These are phyloP conservation scores for Bufotes viridis DNA, from an alignment of 2,797 vertebrate species.

Conservation along the genomic window DNA sequence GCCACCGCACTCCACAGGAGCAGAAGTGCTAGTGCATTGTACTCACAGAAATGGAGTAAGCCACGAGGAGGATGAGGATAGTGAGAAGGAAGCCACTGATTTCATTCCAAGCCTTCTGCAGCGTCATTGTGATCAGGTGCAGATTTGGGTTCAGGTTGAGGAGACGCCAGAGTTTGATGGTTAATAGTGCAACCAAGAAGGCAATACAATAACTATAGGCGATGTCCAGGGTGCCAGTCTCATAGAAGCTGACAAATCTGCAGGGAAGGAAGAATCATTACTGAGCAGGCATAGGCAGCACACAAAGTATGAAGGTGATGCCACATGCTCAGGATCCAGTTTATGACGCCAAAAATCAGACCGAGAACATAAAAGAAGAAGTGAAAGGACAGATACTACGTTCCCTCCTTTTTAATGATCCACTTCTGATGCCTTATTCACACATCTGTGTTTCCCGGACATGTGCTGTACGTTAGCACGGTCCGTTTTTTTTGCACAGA, in stretches of 20 bases:
- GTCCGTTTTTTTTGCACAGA: too few species aligned
- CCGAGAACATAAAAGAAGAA: too few species aligned
- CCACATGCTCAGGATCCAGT: too few species aligned
- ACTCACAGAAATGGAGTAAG: conserved; percentile 66
- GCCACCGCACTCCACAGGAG: neutral
- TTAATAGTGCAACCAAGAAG: conserved; percentile 66
- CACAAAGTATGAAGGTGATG: neutral
- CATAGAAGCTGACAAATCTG: conserved; percentile 68
- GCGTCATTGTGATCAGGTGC: conserved; percentile 60
- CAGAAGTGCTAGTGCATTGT: neutral
- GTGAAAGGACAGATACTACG: too few species aligned
- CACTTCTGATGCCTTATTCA: too few species aligned
- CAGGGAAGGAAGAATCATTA: neutral
- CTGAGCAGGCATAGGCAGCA: neutral
- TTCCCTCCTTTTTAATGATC: too few species aligned
- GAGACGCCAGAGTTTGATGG: conserved; percentile 66
- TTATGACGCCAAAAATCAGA: too few species aligned
- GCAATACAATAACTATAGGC: conserved; percentile 60
- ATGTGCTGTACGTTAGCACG: too few species aligned
- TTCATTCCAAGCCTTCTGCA: conserved; percentile 66
- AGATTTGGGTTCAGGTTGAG: conserved; percentile 62
- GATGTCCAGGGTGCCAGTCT: conserved; percentile 50
- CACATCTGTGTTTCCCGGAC: too few species aligned
- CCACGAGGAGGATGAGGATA: conserved; percentile 64
- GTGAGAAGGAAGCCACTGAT: conserved; percentile 65